Evolutionary conservation across 2,797 vertebrate genomes (phyloP).

Genomic region (Xyrichtys novacula): DNA sequence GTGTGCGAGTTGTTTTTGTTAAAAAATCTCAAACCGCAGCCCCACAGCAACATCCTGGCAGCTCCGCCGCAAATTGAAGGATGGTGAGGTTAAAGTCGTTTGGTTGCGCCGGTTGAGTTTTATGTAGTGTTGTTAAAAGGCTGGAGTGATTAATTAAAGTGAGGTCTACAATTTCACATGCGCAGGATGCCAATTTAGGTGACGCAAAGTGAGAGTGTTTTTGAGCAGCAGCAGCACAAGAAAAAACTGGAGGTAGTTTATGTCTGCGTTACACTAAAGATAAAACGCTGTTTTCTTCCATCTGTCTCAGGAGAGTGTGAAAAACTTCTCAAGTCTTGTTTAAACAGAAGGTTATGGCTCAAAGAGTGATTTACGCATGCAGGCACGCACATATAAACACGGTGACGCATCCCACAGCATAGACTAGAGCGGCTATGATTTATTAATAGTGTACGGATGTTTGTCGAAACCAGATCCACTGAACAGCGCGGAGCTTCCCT

Average conservation of each 20-base stretch:
- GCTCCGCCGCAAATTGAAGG: not conserved
- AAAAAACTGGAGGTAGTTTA: constrained; percentile 24
- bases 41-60: not conserved
- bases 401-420: constrained; percentile 37
- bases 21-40: constrained; percentile 23
- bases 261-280: constrained; percentile 21
- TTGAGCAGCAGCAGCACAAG: constrained; percentile 3
- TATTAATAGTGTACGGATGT: constrained; percentile 71
- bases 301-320: constrained; percentile 4
- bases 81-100: not conserved
- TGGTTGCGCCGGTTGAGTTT: not conserved
- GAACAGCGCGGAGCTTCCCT: constrained; percentile 40
- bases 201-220: constrained; percentile 18
- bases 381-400: constrained; percentile 10
- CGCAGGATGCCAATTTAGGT: constrained; percentile 25
- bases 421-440: constrained; percentile 56
- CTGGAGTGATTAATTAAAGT: constrained; percentile 22
- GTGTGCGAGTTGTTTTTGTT: constrained; percentile 15
- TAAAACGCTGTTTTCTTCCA: not conserved
- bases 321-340: constrained; percentile 28
- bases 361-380: constrained; percentile 16
- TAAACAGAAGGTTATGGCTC: constrained; percentile 42
- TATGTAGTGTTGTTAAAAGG: constrained; percentile 4
- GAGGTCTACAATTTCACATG: constrained; percentile 15
- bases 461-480: constrained; percentile 67